phyloP scores from a whole-genome alignment of 2,888 invertebrate genomes.

The Leptura quadrifasciata region DNA sequence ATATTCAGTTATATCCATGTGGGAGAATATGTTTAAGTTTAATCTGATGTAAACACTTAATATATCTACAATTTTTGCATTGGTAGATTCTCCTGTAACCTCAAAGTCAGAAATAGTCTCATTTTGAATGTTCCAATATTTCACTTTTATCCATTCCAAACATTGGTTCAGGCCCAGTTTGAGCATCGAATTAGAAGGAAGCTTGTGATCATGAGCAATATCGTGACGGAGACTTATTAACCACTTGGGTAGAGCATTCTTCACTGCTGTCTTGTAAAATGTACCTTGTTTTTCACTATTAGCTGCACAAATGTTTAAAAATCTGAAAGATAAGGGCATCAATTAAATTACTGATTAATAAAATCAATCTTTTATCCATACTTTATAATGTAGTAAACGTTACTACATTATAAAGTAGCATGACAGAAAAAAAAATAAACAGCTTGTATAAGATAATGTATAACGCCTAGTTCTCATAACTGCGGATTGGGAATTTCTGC shows the following conservation, averaged over 20 bases:
- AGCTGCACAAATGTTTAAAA: conserved; percentile 71
- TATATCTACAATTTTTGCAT: conserved; percentile 40
- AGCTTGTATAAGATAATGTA: too few species aligned
- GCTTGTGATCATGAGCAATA: conserved; percentile 82
- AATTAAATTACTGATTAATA: background rate
- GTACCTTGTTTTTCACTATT: conserved; percentile 68
- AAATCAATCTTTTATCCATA: too few species aligned
- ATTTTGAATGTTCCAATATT: conserved; percentile 80
- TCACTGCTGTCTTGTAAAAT: conserved; percentile 77
- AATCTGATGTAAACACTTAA: conserved; percentile 46
- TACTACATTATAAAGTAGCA: too few species aligned
- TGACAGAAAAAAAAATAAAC: too few species aligned
- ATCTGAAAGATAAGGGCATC: conserved; percentile 62
- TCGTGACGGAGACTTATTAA: conserved; percentile 87
- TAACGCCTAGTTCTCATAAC: too few species aligned
- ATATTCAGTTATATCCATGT: conserved; percentile 60
- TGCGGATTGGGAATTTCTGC: too few species aligned
- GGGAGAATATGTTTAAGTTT: conserved; percentile 56
- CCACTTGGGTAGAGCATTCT: conserved; percentile 86
- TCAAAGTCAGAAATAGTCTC: conserved; percentile 51
- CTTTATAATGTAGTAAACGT: too few species aligned
- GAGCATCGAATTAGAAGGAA: conserved; percentile 81
- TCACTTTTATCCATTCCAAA: conserved; percentile 81
- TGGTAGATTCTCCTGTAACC: conserved; percentile 46
- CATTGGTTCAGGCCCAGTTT: conserved; percentile 79